Percentiles rank a stretch among this genome's conserved stretches.
Conservation (phyloP, 1,140 invertebrate species). For the Pseudoatta argentina region DNA sequence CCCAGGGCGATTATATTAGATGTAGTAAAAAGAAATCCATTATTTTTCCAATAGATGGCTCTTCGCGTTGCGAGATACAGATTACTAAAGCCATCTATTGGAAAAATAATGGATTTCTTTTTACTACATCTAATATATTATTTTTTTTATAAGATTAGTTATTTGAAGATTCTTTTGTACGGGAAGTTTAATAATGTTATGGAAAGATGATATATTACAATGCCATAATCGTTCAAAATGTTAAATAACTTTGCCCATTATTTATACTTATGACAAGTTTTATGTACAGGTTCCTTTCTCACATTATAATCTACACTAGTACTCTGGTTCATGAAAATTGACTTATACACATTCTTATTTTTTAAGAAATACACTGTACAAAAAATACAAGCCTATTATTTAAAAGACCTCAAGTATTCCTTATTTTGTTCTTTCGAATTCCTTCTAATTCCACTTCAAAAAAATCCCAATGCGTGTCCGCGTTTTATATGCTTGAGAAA, state of each 20-base stretch:
- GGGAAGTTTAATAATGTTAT: slow-evolving; percentile 1
- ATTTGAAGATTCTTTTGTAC: slow-evolving; percentile 7
- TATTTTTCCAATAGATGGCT: too few relatives aligned
- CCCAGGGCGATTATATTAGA: not conserved
- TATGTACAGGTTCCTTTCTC: slow-evolving; percentile 36
- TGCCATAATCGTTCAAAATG: not conserved
- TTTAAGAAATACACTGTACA: slow-evolving; percentile 36
- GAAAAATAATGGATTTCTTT: too few relatives aligned
- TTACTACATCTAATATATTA: not conserved
- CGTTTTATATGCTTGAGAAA: not conserved
- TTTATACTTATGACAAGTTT: not conserved
- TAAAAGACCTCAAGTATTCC: slow-evolving; percentile 13
- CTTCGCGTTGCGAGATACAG: too few relatives aligned
- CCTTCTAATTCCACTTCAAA: not conserved
- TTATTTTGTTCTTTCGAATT: slow-evolving; percentile 24
- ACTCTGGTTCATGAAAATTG: slow-evolving; percentile 15
- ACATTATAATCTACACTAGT: not conserved
- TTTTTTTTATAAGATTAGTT: slow-evolving; percentile 20
- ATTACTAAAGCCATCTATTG: too few relatives aligned
- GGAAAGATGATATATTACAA: slow-evolving; percentile 19
- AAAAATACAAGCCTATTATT: slow-evolving; percentile 51
- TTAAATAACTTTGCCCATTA: slow-evolving; percentile 12
- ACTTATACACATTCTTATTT: slow-evolving; percentile 43
- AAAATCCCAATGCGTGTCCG: not conserved
- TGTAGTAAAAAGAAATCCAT: too few relatives aligned